A percentile compares a stretch with the other conserved stretches of the same genome.
These are phyloP conservation scores for Paracentrotus lividus DNA, from an alignment of 53 echinoderm and acorn worm species.

Conservation along the genomic window DNA sequence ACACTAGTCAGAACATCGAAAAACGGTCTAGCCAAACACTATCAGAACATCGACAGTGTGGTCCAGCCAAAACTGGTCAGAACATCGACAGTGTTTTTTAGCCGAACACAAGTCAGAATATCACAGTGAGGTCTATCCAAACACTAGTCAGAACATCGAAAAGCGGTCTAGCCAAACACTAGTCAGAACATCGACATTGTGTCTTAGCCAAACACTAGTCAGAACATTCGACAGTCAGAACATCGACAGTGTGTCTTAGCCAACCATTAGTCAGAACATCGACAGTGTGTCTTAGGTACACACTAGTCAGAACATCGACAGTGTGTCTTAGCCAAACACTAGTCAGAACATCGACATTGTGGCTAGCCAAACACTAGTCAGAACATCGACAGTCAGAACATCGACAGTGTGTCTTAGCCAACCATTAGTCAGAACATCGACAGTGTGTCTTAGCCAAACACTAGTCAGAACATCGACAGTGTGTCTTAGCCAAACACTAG, in stretches of 20 bases:
- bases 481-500: neutral
- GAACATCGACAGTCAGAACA: neutral
- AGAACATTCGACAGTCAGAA: neutral
- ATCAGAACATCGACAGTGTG: neutral
- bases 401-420: neutral
- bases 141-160: neutral
- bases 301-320: conserved; percentile 22
- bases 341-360: no score
- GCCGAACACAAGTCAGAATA: neutral
- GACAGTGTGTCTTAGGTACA: neutral
- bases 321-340: neutral
- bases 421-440: neutral
- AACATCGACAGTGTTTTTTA: neutral
- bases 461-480: neutral
- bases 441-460: neutral
- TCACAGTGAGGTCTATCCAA: neutral
- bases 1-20: conserved; percentile 16
- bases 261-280: neutral
- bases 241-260: neutral
- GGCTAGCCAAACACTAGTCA: neutral
- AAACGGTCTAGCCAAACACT: neutral
- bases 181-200: neutral
- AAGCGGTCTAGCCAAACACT: neutral
- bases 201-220: neutral
- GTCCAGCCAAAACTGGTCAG: neutral